Evolutionary conservation across 2,888 invertebrate species (phyloP), one percentile per base, ranked within the genome.

Genomic region (Phlogophora meticulosa): DNA sequence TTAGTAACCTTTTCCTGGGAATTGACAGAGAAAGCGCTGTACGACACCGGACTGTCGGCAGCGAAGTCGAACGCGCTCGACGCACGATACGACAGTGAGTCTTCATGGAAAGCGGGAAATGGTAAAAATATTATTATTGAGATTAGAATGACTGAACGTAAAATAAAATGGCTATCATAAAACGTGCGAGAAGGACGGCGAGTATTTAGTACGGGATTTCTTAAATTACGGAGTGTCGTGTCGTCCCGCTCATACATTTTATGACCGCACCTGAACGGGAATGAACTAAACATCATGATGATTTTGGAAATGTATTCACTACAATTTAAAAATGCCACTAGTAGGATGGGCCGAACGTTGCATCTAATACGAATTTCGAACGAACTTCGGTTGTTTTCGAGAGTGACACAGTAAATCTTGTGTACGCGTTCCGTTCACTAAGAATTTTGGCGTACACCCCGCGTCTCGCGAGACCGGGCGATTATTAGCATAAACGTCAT

Each of bases 1-100:
- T 95, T 94, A 94, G 93, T 94, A 92, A 95, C 95, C 95, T 95
- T 95, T 72, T 94, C 94, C 81, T 94, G 94, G 7, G 92, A 90
- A 89, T 94, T 91, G 90, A 94, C 93, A 60, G 95, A 95, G 88
- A 89, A 94, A 80, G 94, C 94, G 88, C 94, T 95, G 91, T 91
- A 94, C 58, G 94, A 93, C 71, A 94, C 91, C 7, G 93, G 92
- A 68, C 92, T 92, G 85, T 94, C 93, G 9, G 87, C 91, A 38
- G 89, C 89, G 87, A 96, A 96, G 90, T 95, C 95, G 88, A 96
- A 96, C 11, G 95, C 96, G 82, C 95, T 95, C 63, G 95, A 86
- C 51, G 95, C 95, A 61, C 95, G 95, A 78, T 90, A 91, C 80
- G 95, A 94, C 82, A 94, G 87, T 82, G 93, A 85, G 85, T 95